These are phyloP conservation scores for Sternotherus odoratus DNA, from an alignment of 2,797 vertebrate species.

Conservation along the genomic window DNA sequence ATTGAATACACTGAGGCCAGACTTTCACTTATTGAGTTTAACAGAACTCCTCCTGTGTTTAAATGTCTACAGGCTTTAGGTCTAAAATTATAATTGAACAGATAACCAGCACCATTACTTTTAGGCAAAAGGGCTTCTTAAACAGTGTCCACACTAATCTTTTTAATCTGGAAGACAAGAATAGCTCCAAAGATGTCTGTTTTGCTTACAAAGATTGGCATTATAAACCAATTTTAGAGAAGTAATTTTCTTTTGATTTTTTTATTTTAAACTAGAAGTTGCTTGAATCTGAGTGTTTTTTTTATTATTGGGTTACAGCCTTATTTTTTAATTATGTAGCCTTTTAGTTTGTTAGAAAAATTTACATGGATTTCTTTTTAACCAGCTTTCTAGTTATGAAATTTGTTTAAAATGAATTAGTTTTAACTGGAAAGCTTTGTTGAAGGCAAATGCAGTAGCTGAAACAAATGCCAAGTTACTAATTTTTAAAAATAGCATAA, in stretches of 20 bases:
- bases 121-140: background rate
- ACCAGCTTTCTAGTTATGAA: slow-evolving; percentile 44
- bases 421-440: background rate
- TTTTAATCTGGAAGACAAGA: background rate
- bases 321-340: slow-evolving; percentile 67
- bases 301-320: background rate
- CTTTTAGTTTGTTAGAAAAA: slow-evolving; percentile 59
- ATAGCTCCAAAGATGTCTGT: slow-evolving; percentile 3
- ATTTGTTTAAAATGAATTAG: background rate
- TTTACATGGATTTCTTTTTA: slow-evolving; percentile 26
- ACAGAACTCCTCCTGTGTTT: slow-evolving; percentile 4
- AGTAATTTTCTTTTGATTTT: background rate
- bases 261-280: background rate
- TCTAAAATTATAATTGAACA: rapidly evolving
- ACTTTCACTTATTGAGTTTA: background rate
- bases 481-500: background rate
- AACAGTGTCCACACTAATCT: no score
- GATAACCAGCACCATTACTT: background rate
- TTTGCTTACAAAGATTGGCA: slow-evolving; percentile 25
- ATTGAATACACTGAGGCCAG: slow-evolving; percentile 28
- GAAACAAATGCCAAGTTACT: slow-evolving; percentile 33
- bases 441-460: background rate
- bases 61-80: background rate
- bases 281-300: slow-evolving; percentile 35
- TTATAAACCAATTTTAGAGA: slow-evolving; percentile 14